Evolutionary conservation across 2,797 vertebrate species (phyloP).

Genomic region (Silurus aristotelis): DNA sequence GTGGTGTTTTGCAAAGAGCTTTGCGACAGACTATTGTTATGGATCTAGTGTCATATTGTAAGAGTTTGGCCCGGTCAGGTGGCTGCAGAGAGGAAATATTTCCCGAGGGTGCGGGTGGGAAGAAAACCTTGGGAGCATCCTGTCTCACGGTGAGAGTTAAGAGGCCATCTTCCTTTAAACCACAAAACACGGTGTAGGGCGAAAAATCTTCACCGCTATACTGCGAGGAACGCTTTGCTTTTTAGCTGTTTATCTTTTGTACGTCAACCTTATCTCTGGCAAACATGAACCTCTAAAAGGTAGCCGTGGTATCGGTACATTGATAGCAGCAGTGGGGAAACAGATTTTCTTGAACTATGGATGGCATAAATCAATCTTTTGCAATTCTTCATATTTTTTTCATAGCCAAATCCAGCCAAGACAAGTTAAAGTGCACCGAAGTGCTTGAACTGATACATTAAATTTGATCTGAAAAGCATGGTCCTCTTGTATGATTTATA

Average conservation of each 20-base stretch:
- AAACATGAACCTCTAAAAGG: neutral
- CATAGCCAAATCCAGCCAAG: neutral
- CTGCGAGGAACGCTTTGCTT: neutral
- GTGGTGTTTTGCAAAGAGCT: constrained; percentile 10
- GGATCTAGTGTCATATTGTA: constrained; percentile 1
- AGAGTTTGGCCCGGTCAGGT: constrained; percentile 37
- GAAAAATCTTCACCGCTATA: neutral
- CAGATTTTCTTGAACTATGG: neutral
- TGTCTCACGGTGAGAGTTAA: constrained; percentile 39
- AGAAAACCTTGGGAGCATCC: constrained; percentile 44
- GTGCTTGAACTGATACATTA: neutral
- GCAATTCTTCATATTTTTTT: neutral
- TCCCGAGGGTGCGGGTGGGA: constrained; percentile 52
- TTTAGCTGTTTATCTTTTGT: constrained; percentile 1
- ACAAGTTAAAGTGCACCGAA: neutral
- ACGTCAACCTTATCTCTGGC: neutral
- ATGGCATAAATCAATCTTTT: neutral
- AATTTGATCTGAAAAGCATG: neutral
- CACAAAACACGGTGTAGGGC: neutral
- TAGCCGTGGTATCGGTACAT: constrained; percentile 7
- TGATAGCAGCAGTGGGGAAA: constrained; percentile 18
- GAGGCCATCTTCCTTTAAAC: constrained; percentile 21
- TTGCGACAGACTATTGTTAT: constrained; percentile 10
- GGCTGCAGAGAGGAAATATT: constrained; percentile 47
- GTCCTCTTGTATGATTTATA: constrained; percentile 28